Evolutionary conservation across 2,113 vertebrate species (phyloP).

Genomic region (Pandion haliaetus): DNA sequence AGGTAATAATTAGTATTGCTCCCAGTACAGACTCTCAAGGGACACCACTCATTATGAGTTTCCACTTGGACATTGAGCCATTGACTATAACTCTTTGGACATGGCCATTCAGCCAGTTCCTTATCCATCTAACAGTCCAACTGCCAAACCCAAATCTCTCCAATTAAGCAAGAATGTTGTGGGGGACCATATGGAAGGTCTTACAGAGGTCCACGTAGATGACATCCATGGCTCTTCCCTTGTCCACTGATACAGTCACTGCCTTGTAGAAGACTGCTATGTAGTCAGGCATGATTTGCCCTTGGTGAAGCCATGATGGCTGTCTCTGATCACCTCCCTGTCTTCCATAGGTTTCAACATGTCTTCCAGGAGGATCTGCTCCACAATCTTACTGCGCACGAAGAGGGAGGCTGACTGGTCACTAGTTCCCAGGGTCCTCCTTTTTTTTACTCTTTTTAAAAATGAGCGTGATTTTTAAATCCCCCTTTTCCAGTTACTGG

Average conservation of each 20-base stretch:
- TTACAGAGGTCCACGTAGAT: background rate
- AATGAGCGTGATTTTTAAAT: background rate
- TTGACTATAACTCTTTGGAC: background rate
- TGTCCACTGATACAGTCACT: background rate
- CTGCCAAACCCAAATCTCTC: background rate
- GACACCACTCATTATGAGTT: background rate
- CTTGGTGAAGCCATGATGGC: background rate
- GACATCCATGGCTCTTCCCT: background rate
- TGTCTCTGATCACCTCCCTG: background rate
- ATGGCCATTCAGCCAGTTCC: background rate
- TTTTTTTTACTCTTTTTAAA: background rate
- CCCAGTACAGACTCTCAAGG: background rate
- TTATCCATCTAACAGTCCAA: background rate
- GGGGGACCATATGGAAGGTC: background rate
- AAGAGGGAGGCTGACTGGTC: background rate
- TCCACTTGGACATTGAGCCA: background rate
- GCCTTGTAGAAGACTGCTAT: background rate
- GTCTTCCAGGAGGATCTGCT: background rate
- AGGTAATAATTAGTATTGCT: background rate
- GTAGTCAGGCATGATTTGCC: background rate
- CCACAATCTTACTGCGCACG: accelerated
- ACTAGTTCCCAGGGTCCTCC: background rate
- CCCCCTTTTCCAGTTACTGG: background rate
- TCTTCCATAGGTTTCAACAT: background rate
- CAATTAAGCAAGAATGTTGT: background rate